Percentiles rank a stretch among this genome's conserved stretches.
Evolutionary conservation across 2,888 invertebrate species (phyloP).

Genomic region (Tigriopus californicus): DNA sequence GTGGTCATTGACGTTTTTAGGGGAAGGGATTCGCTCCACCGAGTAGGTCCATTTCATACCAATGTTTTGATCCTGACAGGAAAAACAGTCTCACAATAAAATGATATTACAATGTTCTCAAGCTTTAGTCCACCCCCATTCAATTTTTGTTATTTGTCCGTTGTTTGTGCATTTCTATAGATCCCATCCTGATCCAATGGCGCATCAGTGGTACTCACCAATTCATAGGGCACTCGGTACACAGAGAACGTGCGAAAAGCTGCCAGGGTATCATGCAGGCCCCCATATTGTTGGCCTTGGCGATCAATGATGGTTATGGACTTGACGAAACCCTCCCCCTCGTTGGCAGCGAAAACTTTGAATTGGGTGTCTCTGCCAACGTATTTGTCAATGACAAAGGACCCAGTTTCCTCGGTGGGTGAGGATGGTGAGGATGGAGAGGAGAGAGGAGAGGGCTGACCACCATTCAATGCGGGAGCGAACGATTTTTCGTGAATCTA

Average conservation of each 20-base stretch:
- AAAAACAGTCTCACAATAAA: neutral
- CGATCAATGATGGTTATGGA: slow-evolving; percentile 3
- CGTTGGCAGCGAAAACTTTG: neutral
- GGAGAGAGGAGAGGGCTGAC: too few species aligned
- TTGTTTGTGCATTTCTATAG: neutral
- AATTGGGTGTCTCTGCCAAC: slow-evolving; percentile 2
- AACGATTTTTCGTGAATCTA: neutral
- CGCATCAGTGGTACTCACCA: neutral
- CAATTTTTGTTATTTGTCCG: neutral
- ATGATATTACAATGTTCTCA: neutral
- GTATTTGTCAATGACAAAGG: slow-evolving; percentile 11
- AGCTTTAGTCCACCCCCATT: neutral
- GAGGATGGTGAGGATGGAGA: too few species aligned
- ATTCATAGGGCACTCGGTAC: slow-evolving; percentile 1
- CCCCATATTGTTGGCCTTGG: neutral
- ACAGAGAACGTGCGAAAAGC: slow-evolving; percentile 1
- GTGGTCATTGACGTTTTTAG: neutral
- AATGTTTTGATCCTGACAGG: slow-evolving; percentile 1
- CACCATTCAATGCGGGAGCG: neutral
- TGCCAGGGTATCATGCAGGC: neutral
- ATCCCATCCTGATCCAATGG: too few species aligned
- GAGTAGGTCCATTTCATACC: slow-evolving; percentile 9
- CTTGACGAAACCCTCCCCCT: neutral
- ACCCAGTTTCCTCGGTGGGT: neutral
- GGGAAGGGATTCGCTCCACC: slow-evolving; percentile 1